Conservation (phyloP, 1,140 invertebrate species). For the Delia radicum region DNA sequence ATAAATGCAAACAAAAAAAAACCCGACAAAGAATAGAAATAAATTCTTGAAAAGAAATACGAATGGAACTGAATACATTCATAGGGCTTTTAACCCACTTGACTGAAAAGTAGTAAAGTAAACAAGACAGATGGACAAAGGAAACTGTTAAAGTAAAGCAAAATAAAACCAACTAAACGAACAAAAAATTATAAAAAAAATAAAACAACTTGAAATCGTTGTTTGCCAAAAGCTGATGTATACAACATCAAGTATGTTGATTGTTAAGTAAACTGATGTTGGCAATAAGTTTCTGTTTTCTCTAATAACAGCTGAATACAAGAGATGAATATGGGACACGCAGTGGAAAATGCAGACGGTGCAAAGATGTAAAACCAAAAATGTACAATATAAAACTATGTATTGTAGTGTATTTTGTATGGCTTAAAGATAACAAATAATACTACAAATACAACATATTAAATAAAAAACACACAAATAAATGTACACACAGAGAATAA, state of each 20-base stretch:
- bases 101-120: conserved; percentile 1
- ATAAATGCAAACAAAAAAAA: no score
- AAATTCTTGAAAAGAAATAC: background rate
- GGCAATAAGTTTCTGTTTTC: conserved; percentile 1
- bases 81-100: conserved; percentile 10
- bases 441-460: no score
- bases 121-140: conserved; percentile 16
- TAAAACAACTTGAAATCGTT: background rate
- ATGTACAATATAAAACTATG: no score
- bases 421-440: no score
- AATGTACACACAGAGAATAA: no score
- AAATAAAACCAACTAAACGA: background rate
- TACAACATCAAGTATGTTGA: background rate
- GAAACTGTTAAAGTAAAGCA: background rate
- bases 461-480: no score
- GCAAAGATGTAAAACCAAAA: no score
- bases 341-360: no score
- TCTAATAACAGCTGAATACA: background rate
- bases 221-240: background rate
- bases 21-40: no score
- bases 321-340: no score
- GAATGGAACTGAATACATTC: conserved; percentile 3
- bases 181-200: background rate
- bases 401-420: no score
- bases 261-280: background rate